Conservation (phyloP, 1,140 invertebrate genomes). For the Cardiocondyla obscurior region DNA sequence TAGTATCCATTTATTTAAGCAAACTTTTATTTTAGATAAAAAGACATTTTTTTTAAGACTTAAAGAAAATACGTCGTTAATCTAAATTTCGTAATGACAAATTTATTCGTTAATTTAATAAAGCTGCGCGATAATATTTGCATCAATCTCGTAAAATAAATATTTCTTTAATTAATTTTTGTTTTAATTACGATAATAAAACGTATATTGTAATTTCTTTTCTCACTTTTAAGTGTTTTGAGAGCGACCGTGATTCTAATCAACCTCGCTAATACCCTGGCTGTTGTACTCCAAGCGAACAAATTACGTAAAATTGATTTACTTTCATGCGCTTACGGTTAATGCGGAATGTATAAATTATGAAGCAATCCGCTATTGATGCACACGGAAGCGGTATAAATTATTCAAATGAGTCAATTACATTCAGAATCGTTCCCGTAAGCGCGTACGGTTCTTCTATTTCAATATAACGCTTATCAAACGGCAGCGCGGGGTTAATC, state of each 20-base stretch:
- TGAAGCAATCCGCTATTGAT: slow-evolving; percentile 19
- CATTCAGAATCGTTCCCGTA: slow-evolving; percentile 35
- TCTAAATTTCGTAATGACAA: background rate
- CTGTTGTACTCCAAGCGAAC: background rate
- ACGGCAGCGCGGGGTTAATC: background rate
- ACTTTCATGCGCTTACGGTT: slow-evolving; percentile 51
- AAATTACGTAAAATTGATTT: slow-evolving; percentile 56
- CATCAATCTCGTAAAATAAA: background rate
- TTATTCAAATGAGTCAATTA: slow-evolving; percentile 51
- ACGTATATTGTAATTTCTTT: background rate
- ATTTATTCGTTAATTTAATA: background rate
- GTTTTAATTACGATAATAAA: background rate
- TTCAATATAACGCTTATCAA: slow-evolving; percentile 22
- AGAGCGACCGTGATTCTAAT: slow-evolving; percentile 5
- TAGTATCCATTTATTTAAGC: background rate
- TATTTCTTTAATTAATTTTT: background rate
- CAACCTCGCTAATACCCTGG: background rate
- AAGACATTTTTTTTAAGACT: background rate
- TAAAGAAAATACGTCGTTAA: background rate
- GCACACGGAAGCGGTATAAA: slow-evolving; percentile 27
- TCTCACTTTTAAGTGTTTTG: background rate
- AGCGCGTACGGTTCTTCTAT: slow-evolving; percentile 3
- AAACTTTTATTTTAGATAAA: background rate
- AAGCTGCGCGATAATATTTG: background rate
- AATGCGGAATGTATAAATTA: slow-evolving; percentile 34